Base-by-base conservation (phyloP, 1,140 invertebrate species). In the Nymphalis io region DNA sequence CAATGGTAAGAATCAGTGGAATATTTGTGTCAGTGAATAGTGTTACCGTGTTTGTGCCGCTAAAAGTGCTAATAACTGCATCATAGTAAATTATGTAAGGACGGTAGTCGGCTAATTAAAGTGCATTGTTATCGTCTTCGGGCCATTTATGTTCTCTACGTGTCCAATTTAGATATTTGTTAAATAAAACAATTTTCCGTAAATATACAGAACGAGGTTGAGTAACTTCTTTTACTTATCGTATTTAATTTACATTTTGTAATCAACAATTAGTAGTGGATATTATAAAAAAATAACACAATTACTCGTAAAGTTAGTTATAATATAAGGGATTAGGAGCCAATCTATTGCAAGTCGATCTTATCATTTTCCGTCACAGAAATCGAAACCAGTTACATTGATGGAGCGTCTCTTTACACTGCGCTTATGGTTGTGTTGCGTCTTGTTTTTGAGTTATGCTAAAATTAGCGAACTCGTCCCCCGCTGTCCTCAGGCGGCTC, bases 1-100 rank as follows among this genome's bases (percentile, higher is more conserved):
- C 70, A 78, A 90, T 90, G 88, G 88, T 90, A 90, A 90, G 88
- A 74, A 81, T 57, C 76, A 80, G 83, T 83, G 84, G 55, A 62
- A 66, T 72, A 70, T 60, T 66, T 80, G 87, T 89, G 87, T 75
- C 70, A 77, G 85, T 88, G 87, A 73, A 78, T 79, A 80, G 80
- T 82, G 73, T 38, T 68, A 39, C 33, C 40, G 69, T 69, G 66
- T 16, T 40, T 42, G 57, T 67, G 69, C 27, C 60, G 44, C 38
- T 44, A 51, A 46, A 62, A 57, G 68, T 71, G 69, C 40, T 46
- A 60, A 61, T 66, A 66, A 60, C 59, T 16, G 60, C 59, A 59
- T 39, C 39, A 57, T 61, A 58, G 57, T 42, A 27, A 55, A 55
- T 69, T n/a, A 69, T 13, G 23, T 40, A 61, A 12, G 51, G 60